These are phyloP conservation scores for Leptosomus discolor DNA, from an alignment of 2,113 vertebrate genomes.

Conservation along the genomic window DNA sequence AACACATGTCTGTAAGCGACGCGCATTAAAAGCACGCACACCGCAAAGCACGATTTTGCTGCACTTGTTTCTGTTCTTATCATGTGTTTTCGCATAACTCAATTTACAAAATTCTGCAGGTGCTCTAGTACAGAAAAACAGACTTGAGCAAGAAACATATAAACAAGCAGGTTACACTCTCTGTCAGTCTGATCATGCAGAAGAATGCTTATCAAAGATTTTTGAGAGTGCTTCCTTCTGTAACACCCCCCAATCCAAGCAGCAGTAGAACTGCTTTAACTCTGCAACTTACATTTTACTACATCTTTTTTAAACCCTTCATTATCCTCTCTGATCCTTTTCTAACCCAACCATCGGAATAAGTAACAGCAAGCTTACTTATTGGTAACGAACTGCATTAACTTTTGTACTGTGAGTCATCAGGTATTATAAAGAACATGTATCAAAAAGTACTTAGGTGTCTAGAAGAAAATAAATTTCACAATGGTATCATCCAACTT, in stretches of 20 bases:
- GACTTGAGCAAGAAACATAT: not conserved
- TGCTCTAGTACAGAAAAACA: not conserved
- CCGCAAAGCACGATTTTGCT: not conserved
- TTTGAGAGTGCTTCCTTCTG: not conserved
- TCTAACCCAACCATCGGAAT: not conserved
- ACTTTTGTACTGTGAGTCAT: not conserved
- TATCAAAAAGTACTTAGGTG: not conserved
- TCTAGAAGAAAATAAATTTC: not conserved
- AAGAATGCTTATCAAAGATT: not conserved
- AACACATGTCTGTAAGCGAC: not conserved
- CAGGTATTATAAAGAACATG: fast-evolving
- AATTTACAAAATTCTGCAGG: not conserved
- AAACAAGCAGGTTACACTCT: not conserved
- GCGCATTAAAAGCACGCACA: fast-evolving
- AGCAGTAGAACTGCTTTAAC: not conserved
- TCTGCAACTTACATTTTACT: not conserved
- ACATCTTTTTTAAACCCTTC: not conserved
- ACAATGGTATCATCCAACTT: not conserved
- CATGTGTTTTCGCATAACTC: not conserved
- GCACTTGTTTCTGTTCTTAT: not conserved
- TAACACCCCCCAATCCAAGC: not conserved
- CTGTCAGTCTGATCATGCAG: not conserved
- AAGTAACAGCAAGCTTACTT: not conserved
- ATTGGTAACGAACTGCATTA: not conserved
- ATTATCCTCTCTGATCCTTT: not conserved